A percentile compares a stretch with the other conserved stretches of the same genome.
phyloP scores from a whole-genome alignment of 1,140 invertebrate species.

The Drosophila azteca region DNA sequence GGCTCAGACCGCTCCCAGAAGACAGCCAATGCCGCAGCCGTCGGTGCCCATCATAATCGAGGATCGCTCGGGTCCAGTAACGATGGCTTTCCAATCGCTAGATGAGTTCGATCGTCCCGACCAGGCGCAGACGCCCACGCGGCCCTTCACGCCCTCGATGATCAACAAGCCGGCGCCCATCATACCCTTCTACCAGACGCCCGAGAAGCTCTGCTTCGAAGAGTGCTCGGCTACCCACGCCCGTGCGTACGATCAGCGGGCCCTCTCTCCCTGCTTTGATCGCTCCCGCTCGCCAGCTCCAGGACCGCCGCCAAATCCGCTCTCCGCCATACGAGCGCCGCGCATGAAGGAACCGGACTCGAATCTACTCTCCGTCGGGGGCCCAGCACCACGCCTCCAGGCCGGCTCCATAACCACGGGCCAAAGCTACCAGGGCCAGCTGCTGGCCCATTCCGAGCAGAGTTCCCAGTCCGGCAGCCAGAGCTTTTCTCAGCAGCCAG shows the following conservation, averaged over 20 bases:
- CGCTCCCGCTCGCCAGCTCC: conserved; percentile 86
- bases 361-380: conserved; percentile 32
- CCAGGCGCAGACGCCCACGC: conserved; percentile 79
- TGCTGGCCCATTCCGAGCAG: conserved; percentile 73
- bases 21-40: conserved; percentile 43
- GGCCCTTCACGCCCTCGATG: conserved; percentile 86
- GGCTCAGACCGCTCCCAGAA: conserved; percentile 19
- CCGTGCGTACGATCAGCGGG: conserved; percentile 85
- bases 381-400: conserved; percentile 52
- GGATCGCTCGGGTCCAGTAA: conserved; percentile 78
- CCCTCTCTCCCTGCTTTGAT: conserved; percentile 86
- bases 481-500: conserved; percentile 66
- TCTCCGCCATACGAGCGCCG: conserved; percentile 85
- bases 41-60: conserved; percentile 75
- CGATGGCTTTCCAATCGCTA: conserved; percentile 86
- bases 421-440: conserved; percentile 74
- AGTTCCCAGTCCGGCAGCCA: conserved; percentile 63
- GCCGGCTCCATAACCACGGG: conserved; percentile 78
- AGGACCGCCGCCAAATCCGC: conserved; percentile 86
- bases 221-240: conserved; percentile 85
- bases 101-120: conserved; percentile 84
- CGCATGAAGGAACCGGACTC: conserved; percentile 84
- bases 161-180: conserved; percentile 88
- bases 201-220: conserved; percentile 86
- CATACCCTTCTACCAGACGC: conserved; percentile 87